Percentiles rank a stretch among this genome's conserved stretches.
These are phyloP conservation scores for Adelognathus sp. DNA, from an alignment of 2,888 invertebrate genomes.

Conservation along the genomic window DNA sequence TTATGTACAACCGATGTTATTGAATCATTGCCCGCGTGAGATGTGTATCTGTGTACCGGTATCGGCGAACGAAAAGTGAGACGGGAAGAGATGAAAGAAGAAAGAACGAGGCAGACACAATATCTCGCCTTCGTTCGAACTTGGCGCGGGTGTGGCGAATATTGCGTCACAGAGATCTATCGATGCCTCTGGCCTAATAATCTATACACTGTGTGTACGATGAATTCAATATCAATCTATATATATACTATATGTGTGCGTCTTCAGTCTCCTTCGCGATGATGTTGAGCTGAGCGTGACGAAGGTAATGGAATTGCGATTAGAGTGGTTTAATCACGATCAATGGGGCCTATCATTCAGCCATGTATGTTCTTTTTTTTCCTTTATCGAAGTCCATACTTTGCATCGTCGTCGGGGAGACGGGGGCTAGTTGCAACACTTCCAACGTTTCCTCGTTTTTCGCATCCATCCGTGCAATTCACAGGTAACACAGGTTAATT, in stretches of 20 bases:
- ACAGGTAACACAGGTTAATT: too few relatives aligned
- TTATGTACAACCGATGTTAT: constrained; percentile 20
- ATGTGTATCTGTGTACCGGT: background rate
- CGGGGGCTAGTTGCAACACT: too few relatives aligned
- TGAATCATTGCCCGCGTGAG: constrained; percentile 4
- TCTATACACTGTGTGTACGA: constrained; percentile 9
- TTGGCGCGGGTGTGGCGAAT: background rate
- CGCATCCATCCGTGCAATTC: too few relatives aligned
- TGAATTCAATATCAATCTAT: constrained; percentile 17
- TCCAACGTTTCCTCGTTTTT: too few relatives aligned
- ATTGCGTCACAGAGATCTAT: constrained; percentile 22
- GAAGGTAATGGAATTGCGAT: constrained; percentile 3
- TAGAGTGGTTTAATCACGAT: background rate
- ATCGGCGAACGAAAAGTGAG: background rate
- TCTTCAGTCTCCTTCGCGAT: background rate
- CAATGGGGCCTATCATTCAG: too few relatives aligned
- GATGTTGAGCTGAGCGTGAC: background rate
- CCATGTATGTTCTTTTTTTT: too few relatives aligned
- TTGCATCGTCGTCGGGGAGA: too few relatives aligned
- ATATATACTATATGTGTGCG: background rate
- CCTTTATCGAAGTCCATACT: too few relatives aligned
- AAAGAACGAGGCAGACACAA: background rate
- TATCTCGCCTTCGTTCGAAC: background rate
- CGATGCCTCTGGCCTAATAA: background rate
- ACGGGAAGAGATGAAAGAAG: background rate